Evolutionary conservation across 2,888 invertebrate genomes (phyloP), one percentile per base, ranked within the genome.

Genomic region (Nebria brevicollis): DNA sequence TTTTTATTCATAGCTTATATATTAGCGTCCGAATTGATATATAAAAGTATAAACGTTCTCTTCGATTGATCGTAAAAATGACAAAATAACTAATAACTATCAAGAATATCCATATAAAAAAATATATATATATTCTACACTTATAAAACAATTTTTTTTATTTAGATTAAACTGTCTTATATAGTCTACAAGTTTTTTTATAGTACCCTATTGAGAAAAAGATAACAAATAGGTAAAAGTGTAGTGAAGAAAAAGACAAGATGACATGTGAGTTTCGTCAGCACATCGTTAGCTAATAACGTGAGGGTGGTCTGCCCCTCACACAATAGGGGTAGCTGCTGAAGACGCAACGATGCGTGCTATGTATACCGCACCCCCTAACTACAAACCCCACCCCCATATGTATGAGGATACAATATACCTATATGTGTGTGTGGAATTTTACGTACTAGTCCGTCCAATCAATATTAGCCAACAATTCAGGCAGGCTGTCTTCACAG

Each of bases 231-330:
- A 68, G 20, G 68, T 68, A 68, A 68, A 11, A 68, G 68, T 68
- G 13, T 6, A 15, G 26, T 25, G n/a, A 15, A 25, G 26, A 68
- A 68, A 68, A 68, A 25, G 54, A 54, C 13, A 13, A 13, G 11
- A 54, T 54, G 54, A 54, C 8, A 54, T 54, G 54, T 54, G 54
- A 54, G 54, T 54, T 54, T 3, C 66, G 43, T 41, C 68, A n/a
- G 77, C 77, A 77, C 77, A 70, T 77, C 77, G 77, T 77, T 77
- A 77, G 77, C 77, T 77, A 77, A 77, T 77, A 77, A 77, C 77
- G 66, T 74, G 76, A 66, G 77, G 77, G 77, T 70, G 77, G 77
- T 42, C 65, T 41, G 20, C 43, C 73, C 54, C 54, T 54, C 54
- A 54, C 54, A 54, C 54, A 54, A 54, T 54, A 54, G 54, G 54